Conservation (phyloP, 92 coral and sea anemone genomes). For the Nematostella vectensis region DNA sequence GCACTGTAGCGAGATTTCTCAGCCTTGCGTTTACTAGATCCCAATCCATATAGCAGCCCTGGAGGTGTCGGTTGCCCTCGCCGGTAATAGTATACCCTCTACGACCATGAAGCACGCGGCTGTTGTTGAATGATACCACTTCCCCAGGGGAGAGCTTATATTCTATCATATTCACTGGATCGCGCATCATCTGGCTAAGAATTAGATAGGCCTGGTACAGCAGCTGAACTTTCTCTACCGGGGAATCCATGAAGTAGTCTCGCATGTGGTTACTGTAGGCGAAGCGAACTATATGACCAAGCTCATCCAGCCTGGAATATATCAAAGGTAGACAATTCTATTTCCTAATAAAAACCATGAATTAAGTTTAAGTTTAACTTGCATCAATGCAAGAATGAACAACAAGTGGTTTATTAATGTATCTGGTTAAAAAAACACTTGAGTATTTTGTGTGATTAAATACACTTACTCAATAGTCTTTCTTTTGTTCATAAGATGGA, state of each 20-base stretch:
- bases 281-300: slow-evolving; percentile 37
- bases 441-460: background rate
- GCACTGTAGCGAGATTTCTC: slow-evolving; percentile 43
- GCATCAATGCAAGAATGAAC: background rate
- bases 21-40: slow-evolving; percentile 72
- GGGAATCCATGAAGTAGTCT: slow-evolving; percentile 33
- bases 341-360: too few species aligned
- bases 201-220: slow-evolving; percentile 52
- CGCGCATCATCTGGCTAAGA: slow-evolving; percentile 54
- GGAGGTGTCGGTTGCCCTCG: slow-evolving; percentile 50
- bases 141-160: slow-evolving; percentile 67
- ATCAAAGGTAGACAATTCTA: too few species aligned
- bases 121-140: slow-evolving; percentile 61
- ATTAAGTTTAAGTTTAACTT: too few species aligned
- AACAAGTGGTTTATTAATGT: background rate
- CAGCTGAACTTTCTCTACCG: slow-evolving; percentile 45
- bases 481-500: slow-evolving; percentile 31
- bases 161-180: slow-evolving; percentile 52
- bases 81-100: slow-evolving; percentile 37
- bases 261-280: slow-evolving; percentile 61
- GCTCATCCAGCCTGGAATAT: slow-evolving; percentile 63
- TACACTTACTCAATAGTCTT: slow-evolving; percentile 56
- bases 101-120: slow-evolving; percentile 77
- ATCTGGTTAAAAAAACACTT: background rate
- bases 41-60: slow-evolving; percentile 81